A percentile compares a stretch with the other conserved stretches of the same genome.
These are phyloP conservation scores for Acleris laterana DNA, from an alignment of 2,888 invertebrate species.

Conservation along the genomic window DNA sequence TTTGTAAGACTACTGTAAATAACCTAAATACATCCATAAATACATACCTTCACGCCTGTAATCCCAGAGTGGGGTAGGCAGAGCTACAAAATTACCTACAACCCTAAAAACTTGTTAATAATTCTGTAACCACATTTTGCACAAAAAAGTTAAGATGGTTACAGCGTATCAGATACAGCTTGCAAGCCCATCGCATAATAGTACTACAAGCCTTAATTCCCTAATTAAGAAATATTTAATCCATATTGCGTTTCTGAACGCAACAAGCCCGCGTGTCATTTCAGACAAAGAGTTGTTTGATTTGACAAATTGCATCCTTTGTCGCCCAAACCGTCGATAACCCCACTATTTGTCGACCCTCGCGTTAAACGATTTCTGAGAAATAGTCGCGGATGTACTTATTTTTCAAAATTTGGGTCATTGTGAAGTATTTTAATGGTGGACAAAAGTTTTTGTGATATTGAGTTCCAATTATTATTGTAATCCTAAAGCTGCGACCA, in stretches of 20 bases:
- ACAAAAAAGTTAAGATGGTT: no score
- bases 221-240: neutral
- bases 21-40: no score
- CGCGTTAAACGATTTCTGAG: conserved; percentile 61
- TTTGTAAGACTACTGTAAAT: no score
- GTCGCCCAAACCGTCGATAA: conserved; percentile 69
- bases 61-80: no score
- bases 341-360: conserved; percentile 68
- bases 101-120: no score
- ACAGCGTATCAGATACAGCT: no score
- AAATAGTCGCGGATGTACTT: conserved; percentile 44
- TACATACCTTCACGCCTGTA: no score
- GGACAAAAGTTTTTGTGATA: neutral
- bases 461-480: neutral
- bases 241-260: neutral
- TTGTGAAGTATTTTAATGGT: neutral
- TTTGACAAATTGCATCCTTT: conserved; percentile 79
- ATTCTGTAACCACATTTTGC: no score
- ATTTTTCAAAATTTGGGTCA: neutral
- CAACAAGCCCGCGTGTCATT: conserved; percentile 4
- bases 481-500: no score
- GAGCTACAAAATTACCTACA: no score
- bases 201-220: no score
- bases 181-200: no score
- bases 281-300: conserved; percentile 59